A percentile compares a stretch with the other conserved stretches of the same genome.
phyloP scores from a whole-genome alignment of 2,797 vertebrate species.

The Schizothorax lantsangensis region DNA sequence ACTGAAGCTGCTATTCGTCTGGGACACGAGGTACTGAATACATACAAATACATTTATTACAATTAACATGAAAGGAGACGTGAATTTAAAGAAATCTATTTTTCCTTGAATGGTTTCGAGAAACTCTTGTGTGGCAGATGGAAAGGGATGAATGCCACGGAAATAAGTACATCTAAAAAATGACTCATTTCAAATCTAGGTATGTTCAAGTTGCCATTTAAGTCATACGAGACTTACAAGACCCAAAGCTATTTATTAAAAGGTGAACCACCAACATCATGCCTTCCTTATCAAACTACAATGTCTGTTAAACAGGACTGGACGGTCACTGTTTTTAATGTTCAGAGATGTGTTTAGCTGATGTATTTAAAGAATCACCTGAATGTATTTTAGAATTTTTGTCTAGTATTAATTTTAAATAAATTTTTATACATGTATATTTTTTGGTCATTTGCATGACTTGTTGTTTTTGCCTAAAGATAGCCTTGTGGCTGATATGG shows the following conservation, averaged over 20 bases:
- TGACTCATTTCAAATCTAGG: too few relatives aligned
- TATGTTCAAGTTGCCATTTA: too few relatives aligned
- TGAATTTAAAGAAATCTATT: neutral
- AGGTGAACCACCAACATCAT: neutral
- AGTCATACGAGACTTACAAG: too few relatives aligned
- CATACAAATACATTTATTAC: neutral
- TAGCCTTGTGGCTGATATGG: neutral
- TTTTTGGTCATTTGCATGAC: neutral
- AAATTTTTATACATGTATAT: too few relatives aligned
- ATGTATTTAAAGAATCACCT: neutral
- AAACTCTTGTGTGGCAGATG: too few relatives aligned
- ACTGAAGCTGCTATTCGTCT: constrained; percentile 96
- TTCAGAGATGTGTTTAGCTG: neutral
- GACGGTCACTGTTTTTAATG: neutral
- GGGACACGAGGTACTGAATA: constrained; percentile 86
- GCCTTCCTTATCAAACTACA: neutral
- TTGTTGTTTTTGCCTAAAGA: neutral
- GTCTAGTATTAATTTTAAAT: neutral
- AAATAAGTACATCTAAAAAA: too few relatives aligned
- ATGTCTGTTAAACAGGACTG: neutral
- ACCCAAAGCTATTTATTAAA: neutral
- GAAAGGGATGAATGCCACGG: too few relatives aligned
- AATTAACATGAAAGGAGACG: neutral
- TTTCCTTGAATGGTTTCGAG: neutral
- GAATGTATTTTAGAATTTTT: neutral